phyloP scores from a whole-genome alignment of 2,113 vertebrate species.

The Alligator mississippiensis region DNA sequence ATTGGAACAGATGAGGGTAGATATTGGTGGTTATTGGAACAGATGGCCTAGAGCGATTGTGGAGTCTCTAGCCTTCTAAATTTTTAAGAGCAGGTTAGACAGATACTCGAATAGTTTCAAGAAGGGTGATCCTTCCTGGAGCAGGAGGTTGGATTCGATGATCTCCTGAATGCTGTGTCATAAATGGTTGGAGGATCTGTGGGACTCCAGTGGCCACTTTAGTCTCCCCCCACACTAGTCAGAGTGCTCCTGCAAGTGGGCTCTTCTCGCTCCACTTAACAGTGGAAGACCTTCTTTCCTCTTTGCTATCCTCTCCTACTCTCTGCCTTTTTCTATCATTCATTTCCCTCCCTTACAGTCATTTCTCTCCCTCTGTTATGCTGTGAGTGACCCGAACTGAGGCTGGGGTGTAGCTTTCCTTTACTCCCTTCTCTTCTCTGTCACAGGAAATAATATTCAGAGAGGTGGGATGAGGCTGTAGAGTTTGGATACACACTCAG shows the following conservation, averaged over 20 bases:
- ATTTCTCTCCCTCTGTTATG: neutral
- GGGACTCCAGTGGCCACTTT: neutral
- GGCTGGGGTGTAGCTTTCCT: neutral
- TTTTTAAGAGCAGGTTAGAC: no score
- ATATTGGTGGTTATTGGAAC: no score
- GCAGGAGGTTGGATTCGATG: no score
- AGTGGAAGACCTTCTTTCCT: neutral
- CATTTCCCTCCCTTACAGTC: neutral
- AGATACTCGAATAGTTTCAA: no score
- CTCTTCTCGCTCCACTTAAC: neutral
- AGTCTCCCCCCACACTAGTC: neutral
- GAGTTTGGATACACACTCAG: neutral
- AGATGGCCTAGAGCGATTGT: no score
- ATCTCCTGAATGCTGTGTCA: neutral
- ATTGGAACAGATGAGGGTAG: no score
- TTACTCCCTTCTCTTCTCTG: neutral
- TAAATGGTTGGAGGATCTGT: neutral
- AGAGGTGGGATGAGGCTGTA: fast-evolving
- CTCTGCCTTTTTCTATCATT: neutral
- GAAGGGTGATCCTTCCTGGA: no score
- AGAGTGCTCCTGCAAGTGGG: neutral
- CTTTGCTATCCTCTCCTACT: neutral
- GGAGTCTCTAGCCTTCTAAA: no score
- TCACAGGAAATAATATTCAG: neutral
- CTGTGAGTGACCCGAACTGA: neutral